phyloP scores from a whole-genome alignment of 1,140 invertebrate genomes.

The Lepidurus arcticus region DNA sequence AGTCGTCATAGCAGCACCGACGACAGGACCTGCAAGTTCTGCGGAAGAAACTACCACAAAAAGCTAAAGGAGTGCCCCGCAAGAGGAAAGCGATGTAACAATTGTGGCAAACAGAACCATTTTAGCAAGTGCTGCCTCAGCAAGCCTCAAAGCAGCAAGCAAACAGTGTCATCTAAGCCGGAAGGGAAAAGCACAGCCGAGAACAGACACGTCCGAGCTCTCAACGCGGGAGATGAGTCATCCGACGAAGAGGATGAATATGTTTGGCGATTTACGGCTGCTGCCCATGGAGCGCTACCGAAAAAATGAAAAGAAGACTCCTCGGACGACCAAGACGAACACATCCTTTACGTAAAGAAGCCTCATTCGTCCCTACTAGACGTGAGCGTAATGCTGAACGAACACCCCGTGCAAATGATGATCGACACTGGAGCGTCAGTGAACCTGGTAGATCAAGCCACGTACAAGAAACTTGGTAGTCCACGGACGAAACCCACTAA shows the following conservation, averaged over 20 bases:
- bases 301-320: background rate
- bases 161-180: background rate
- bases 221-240: too few relatives aligned
- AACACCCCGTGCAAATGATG: background rate
- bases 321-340: background rate
- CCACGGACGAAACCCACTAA: background rate
- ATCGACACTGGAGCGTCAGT: conserved; percentile 10
- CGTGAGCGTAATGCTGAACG: too few relatives aligned
- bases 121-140: background rate
- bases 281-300: too few relatives aligned
- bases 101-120: background rate
- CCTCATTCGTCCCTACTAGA: too few relatives aligned
- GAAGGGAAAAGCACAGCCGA: background rate
- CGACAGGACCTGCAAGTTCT: too few relatives aligned
- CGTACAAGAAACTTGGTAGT: background rate
- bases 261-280: too few relatives aligned
- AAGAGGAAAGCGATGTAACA: too few relatives aligned
- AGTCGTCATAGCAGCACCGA: conserved; percentile 1
- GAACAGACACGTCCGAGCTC: background rate
- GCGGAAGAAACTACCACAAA: too few relatives aligned
- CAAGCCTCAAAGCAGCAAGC: background rate
- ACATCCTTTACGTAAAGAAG: background rate
- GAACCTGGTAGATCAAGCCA: background rate
- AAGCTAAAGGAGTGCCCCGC: too few relatives aligned
- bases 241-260: too few relatives aligned